These are phyloP conservation scores for Lasioglossum vierecki DNA, from an alignment of 2,888 invertebrate species.

Conservation along the genomic window DNA sequence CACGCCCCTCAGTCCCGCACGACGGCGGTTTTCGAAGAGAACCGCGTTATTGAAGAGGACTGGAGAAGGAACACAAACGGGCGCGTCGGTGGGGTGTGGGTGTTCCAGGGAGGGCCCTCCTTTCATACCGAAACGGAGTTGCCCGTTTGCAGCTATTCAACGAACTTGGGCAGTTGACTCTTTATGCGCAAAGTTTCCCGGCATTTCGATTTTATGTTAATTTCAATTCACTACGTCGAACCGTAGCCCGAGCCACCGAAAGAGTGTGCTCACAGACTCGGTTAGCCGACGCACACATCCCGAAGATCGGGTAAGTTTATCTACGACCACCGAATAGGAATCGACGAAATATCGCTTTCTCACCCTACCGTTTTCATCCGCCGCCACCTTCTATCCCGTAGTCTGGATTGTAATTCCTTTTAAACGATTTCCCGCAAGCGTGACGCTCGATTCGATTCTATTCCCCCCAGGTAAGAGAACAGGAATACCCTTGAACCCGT, in stretches of 20 bases:
- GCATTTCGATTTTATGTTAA: conserved; percentile 83
- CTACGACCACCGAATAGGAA: conserved; percentile 78
- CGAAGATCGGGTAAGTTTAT: conserved; percentile 75
- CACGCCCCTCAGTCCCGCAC: conserved; percentile 3
- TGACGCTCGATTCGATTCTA: conserved; percentile 79
- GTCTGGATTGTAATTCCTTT: conserved; percentile 78
- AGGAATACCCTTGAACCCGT: conserved; percentile 57
- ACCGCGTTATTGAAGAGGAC: conserved; percentile 33
- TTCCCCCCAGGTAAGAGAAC: conserved; percentile 62
- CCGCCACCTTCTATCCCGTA: conserved; percentile 48
- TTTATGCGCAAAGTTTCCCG: conserved; percentile 82
- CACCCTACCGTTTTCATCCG: conserved; percentile 45
- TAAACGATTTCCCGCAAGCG: conserved; percentile 77
- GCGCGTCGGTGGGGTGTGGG: conserved; percentile 31
- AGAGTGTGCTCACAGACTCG: conserved; percentile 73
- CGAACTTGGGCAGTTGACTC: conserved; percentile 83
- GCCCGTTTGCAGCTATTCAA: conserved; percentile 78
- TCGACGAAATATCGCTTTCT: conserved; percentile 78
- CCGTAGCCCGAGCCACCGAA: conserved; percentile 72
- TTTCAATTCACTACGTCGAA: conserved; percentile 81
- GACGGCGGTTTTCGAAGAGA: conserved; percentile 40
- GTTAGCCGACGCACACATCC: conserved; percentile 66
- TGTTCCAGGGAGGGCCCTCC: conserved; percentile 58
- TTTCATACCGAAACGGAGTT: conserved; percentile 78
- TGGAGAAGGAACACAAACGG: conserved; percentile 40